Evolutionary conservation across 2,888 invertebrate genomes (phyloP), one percentile per base, ranked within the genome.

Genomic region (Trachelus tabidus): DNA sequence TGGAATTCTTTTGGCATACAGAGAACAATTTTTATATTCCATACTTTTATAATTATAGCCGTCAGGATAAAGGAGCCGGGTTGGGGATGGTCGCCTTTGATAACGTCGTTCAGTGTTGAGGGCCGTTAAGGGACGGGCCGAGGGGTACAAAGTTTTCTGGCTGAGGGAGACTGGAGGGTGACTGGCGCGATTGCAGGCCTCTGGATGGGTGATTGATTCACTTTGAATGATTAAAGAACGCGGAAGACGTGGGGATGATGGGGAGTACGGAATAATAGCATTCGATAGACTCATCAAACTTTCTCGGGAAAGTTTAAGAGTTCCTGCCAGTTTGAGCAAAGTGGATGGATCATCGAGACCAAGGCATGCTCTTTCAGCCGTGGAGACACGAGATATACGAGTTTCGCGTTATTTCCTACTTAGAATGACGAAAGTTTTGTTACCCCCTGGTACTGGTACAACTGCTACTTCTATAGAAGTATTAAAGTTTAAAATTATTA

Each of bases 281-380:
- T 89, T 89, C 89, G 90, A 91, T 91, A 91, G 90, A 91, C 91
- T 91, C 90, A 90, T 91, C 91, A 91, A 90, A 91, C 85, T 90
- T 89, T 88, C 85, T 81, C 86, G 76, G 40, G 76, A 79, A 79
- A 79, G 76, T 79, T 79, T 79, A 73, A 76, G 35, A 35, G 74
- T 35, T 34, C 74, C 74, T 73, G 71, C 74, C 74, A 35, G 74
- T 35, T 34, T 73, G 31, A 33, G 74, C 34, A 73, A 73, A 73
- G 74, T 73, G 74, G 33, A 34, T 35, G 34, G 74, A 33, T 73
- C 74, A 34, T 34, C 35, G 35, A 15, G 35, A 33, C 30, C 74
- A 23, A 12, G 74, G n/a, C 35, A 34, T 35, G 74, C 74, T 34
- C 34, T 35, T 71, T 33, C 71, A 71, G 12, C 71, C 71, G 6